Conservation (phyloP, 1,140 invertebrate species). For the Zaprionus taronus region DNA sequence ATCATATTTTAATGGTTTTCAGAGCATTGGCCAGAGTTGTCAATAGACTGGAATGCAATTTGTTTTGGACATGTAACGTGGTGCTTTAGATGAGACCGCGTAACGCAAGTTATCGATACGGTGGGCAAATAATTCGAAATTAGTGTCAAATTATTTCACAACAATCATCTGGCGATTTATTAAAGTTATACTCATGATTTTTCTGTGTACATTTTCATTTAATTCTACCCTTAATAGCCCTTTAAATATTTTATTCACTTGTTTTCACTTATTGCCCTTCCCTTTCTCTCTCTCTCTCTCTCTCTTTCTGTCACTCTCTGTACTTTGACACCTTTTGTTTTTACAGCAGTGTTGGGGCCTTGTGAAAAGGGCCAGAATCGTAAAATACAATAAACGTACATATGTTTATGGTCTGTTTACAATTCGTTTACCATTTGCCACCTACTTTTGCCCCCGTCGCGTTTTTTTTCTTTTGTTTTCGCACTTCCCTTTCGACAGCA, state of each 20-base stretch:
- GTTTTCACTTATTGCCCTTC: not conserved
- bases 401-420: slow-evolving; percentile 9
- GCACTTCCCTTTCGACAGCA: not conserved
- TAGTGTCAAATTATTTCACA: not conserved
- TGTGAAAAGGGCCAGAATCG: not conserved
- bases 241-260: not conserved
- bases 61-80: not conserved
- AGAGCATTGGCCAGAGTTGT: not conserved
- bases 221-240: not conserved
- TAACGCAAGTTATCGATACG: not conserved
- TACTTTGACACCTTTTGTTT: slow-evolving; percentile 8
- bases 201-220: not conserved
- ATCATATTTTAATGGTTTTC: not conserved
- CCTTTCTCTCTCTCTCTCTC: not conserved
- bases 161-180: not conserved
- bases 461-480: not conserved
- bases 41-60: not conserved
- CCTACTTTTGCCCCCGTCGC: not conserved
- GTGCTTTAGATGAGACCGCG: not conserved
- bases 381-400: slow-evolving; percentile 5
- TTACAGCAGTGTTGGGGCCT: not conserved
- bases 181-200: not conserved
- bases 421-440: slow-evolving; percentile 8
- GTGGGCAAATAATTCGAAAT: not conserved
- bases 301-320: not conserved